Evolutionary conservation across 1,140 invertebrate genomes (phyloP).

Genomic region (Drosophila murphyi): DNA sequence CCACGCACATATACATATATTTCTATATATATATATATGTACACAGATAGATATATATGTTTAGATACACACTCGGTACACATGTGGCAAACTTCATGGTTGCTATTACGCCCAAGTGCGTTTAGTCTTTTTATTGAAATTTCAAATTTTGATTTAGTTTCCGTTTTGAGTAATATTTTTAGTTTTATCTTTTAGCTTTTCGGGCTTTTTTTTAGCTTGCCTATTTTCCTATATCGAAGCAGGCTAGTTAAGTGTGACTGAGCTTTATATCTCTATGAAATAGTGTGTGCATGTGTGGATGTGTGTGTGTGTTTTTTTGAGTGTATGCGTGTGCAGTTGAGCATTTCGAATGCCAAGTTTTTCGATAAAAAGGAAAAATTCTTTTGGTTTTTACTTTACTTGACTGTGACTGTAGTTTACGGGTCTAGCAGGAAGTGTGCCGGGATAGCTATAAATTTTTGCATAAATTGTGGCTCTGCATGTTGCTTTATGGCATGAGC

Average conservation of each 20-base stretch:
- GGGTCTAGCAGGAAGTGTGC: constrained; percentile 59
- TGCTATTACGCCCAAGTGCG: constrained; percentile 79
- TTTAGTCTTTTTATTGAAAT: constrained; percentile 72
- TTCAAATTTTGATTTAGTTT: constrained; percentile 55
- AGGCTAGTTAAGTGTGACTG: constrained; percentile 65
- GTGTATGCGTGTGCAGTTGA: constrained; percentile 42
- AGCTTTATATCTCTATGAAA: constrained; percentile 56
- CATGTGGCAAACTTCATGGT: constrained; percentile 40
- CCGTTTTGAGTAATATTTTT: constrained; percentile 11
- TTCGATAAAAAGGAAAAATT: constrained; percentile 68
- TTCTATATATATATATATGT: background rate
- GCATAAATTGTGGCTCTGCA: constrained; percentile 69
- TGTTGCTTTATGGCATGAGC: constrained; percentile 57
- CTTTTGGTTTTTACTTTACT: constrained; percentile 35
- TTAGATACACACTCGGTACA: background rate
- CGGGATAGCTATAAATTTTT: constrained; percentile 71
- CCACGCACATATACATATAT: constrained; percentile 14
- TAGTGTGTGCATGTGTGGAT: background rate
- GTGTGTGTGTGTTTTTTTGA: constrained; percentile 1
- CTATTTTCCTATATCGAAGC: constrained; percentile 44
- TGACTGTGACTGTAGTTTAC: constrained; percentile 10
- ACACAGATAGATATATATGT: background rate
- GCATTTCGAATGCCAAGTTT: constrained; percentile 71
- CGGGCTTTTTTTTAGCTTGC: constrained; percentile 24
- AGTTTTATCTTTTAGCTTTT: constrained; percentile 15